A percentile compares a stretch with the other conserved stretches of the same genome.
These are phyloP conservation scores for Esox niger DNA, from an alignment of 2,113 vertebrate genomes.

Conservation along the genomic window DNA sequence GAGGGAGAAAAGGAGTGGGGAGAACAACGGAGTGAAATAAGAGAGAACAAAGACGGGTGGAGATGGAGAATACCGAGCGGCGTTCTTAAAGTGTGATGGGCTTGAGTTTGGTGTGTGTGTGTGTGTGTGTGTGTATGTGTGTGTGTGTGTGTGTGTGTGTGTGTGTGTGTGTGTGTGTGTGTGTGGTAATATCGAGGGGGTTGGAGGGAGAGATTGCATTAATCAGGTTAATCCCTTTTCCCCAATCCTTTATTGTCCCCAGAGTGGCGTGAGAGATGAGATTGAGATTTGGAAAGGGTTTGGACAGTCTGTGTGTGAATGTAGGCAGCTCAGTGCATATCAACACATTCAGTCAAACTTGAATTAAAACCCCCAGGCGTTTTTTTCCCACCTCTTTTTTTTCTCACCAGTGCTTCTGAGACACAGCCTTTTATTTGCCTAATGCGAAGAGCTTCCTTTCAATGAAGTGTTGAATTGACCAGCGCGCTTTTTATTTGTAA, in stretches of 20 bases:
- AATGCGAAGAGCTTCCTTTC: too few species aligned
- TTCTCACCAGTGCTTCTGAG: too few species aligned
- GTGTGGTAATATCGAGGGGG: slow-evolving; percentile 47
- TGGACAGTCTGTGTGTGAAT: slow-evolving; percentile 15
- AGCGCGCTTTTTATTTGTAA: too few species aligned
- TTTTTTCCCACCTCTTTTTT: too few species aligned
- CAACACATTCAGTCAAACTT: not conserved
- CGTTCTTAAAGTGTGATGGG: not conserved
- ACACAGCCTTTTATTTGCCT: too few species aligned
- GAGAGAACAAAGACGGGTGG: too few species aligned
- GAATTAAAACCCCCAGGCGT: too few species aligned
- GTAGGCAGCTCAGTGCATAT: slow-evolving; percentile 20
- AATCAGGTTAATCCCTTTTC: slow-evolving; percentile 65
- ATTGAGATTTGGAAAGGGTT: slow-evolving; percentile 44
- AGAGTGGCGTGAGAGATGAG: slow-evolving; percentile 44
- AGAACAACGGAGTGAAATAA: not conserved
- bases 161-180: slow-evolving; percentile 43
- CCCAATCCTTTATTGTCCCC: slow-evolving; percentile 45
- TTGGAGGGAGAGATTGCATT: slow-evolving; percentile 48
- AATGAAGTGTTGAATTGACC: too few species aligned
- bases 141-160: not conserved
- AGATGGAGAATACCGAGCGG: not conserved
- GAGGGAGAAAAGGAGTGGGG: slow-evolving; percentile 17
- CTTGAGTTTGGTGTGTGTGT: slow-evolving; percentile 3
- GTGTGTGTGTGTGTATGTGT: not conserved